A percentile compares a stretch with the other conserved stretches of the same genome.
Conservation (phyloP, 2,797 vertebrate genomes). For the Sternotherus odoratus region DNA sequence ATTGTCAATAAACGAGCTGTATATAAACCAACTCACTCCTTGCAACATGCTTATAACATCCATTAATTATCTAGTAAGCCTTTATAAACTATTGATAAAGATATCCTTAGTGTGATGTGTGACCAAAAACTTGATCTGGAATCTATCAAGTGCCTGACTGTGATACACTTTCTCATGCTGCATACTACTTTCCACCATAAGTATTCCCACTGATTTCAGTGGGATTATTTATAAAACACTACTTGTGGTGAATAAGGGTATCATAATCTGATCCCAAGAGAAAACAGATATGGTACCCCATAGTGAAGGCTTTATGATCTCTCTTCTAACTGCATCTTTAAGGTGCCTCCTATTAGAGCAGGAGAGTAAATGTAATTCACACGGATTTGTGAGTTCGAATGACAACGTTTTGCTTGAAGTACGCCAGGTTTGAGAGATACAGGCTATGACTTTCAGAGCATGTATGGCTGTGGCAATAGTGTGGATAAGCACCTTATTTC, state of each 20-base stretch:
- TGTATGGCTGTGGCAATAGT: rapidly evolving
- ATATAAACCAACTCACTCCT: not conserved
- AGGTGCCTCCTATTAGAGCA: not conserved
- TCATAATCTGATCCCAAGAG: not conserved
- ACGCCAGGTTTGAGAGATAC: too few species aligned
- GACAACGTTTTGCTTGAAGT: rapidly evolving
- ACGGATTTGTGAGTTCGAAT: rapidly evolving
- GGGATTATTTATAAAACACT: not conserved
- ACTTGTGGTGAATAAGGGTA: not conserved
- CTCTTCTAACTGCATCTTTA: not conserved
- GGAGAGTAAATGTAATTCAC: rapidly evolving
- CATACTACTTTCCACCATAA: rapidly evolving
- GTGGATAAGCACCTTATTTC: not conserved
- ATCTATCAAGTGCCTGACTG: not conserved
- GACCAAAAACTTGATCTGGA: not conserved
- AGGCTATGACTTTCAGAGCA: rapidly evolving
- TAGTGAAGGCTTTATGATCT: rapidly evolving
- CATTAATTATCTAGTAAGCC: rapidly evolving
- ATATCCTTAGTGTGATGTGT: not conserved
- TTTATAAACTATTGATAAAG: not conserved
- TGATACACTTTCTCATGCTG: not conserved
- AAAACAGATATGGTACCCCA: rapidly evolving
- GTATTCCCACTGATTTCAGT: not conserved
- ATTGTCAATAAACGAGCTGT: not conserved
- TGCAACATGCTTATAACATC: not conserved